Percentiles rank a stretch among this genome's conserved stretches.
Evolutionary conservation across 2,113 vertebrate genomes (phyloP).

Genomic region (Mionectes macconnelli): DNA sequence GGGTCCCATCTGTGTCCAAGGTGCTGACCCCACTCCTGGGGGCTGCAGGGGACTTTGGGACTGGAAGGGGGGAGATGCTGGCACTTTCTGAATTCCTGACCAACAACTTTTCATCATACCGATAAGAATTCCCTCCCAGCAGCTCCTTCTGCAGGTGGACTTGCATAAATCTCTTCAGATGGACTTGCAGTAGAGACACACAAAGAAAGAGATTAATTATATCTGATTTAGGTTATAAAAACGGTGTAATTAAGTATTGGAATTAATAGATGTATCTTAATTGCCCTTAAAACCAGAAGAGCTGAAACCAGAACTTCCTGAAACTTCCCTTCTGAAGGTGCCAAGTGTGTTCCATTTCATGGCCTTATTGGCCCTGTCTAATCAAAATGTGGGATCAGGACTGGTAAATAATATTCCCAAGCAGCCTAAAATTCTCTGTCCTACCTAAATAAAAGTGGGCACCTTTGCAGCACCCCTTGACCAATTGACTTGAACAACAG

Average conservation of each 20-base stretch:
- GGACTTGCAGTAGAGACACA: background rate
- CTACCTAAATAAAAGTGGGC: background rate
- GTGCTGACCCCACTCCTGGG: background rate
- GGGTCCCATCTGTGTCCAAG: no score
- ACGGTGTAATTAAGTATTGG: background rate
- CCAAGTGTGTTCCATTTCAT: background rate
- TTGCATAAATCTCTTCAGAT: background rate
- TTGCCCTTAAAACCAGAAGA: background rate
- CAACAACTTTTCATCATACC: fast-evolving
- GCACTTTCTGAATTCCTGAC: background rate
- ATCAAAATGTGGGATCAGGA: background rate
- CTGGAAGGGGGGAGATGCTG: background rate
- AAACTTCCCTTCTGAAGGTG: background rate
- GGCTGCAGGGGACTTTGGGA: no score
- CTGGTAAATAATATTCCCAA: background rate
- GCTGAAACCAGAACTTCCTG: background rate
- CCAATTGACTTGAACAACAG: background rate
- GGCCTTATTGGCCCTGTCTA: background rate
- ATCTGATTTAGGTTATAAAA: background rate
- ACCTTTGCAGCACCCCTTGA: background rate
- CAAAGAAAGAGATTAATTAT: background rate
- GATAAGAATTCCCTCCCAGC: background rate
- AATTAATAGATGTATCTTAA: background rate
- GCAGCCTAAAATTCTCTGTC: background rate
- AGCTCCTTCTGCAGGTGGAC: background rate